These are phyloP conservation scores for Drosophila buzzatii DNA, from an alignment of 2,888 invertebrate species.

Conservation along the genomic window DNA sequence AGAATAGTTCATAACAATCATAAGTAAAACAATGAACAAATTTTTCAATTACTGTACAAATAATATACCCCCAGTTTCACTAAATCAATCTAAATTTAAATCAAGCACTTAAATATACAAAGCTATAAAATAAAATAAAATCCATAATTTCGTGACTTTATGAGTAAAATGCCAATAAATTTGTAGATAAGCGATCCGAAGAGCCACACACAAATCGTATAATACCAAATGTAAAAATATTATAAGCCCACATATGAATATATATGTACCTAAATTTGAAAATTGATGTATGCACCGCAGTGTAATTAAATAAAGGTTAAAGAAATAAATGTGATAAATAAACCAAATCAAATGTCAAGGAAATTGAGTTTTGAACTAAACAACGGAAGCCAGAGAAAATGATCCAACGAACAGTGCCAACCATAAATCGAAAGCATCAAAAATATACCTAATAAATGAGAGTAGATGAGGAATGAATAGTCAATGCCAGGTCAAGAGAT, in stretches of 20 bases:
- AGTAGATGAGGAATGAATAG: neutral
- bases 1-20: slow-evolving; percentile 26
- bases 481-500: neutral
- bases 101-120: slow-evolving; percentile 27
- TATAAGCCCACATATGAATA: slow-evolving; percentile 29
- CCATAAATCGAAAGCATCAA: slow-evolving; percentile 24
- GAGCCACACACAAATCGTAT: slow-evolving; percentile 26
- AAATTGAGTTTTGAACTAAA: slow-evolving; percentile 31
- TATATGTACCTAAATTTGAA: slow-evolving; percentile 30
- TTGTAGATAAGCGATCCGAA: slow-evolving; percentile 36
- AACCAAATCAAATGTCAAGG: slow-evolving; percentile 38
- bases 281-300: slow-evolving; percentile 45
- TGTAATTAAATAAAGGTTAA: slow-evolving; percentile 60
- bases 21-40: slow-evolving; percentile 36
- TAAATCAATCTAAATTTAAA: slow-evolving; percentile 26
- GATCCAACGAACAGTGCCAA: slow-evolving; percentile 17
- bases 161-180: slow-evolving; percentile 48
- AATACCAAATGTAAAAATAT: slow-evolving; percentile 34
- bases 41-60: slow-evolving; percentile 60
- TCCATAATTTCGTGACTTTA: slow-evolving; percentile 45
- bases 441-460: slow-evolving; percentile 9
- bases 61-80: slow-evolving; percentile 31
- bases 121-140: slow-evolving; percentile 6
- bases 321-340: slow-evolving; percentile 75
- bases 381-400: slow-evolving; percentile 62